Evolutionary conservation across 2,888 invertebrate genomes (phyloP), one percentile per base, ranked within the genome.

Genomic region (Drosophila antonietae): DNA sequence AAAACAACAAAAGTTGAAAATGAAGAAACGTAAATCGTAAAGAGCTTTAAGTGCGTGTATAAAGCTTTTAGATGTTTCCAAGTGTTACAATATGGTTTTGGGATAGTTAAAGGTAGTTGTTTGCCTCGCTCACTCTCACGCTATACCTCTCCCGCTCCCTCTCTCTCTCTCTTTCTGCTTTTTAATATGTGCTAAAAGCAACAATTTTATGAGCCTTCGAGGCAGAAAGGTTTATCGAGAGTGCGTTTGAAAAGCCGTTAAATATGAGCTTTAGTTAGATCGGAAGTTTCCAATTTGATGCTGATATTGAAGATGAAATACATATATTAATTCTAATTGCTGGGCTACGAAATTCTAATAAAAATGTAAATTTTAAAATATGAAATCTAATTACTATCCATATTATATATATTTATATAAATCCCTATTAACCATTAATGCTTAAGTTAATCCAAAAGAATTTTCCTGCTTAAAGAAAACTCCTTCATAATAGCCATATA

Each of bases 41-140:
- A 78, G 59, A 28, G 23, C 35, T 46, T 78, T 71, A 49, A 71
- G 75, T 70, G 70, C 52, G 20, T 51, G 28, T 59, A 58, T 74
- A 71, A 71, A 78, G 60, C 58, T 68, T 71, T 71, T 56, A 67
- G 56, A 51, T 61, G 64, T 56, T 58, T 41, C 20, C 46, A 18
- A 62, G 37, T 61, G 56, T 14, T 41, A 47, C 58, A 69, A 69
- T 43, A 68, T 49, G 47, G 7, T 33, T 7, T n/a, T 35, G 18
- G 28, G 12, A 52, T 68, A 75, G 53, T 51, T 62, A 18, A 55
- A 43, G 20, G 20, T 33, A 23, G 41, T 41, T 41, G 35, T 41
- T 41, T 46, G 4, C 9, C 15, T 23, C 46, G 14, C 15, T 46
- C 23, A 23, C 15, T 33, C 37, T 23, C 37, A 0, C 37, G 28